phyloP scores from a whole-genome alignment of 2,888 invertebrate genomes.

The Eilema sororculum region DNA sequence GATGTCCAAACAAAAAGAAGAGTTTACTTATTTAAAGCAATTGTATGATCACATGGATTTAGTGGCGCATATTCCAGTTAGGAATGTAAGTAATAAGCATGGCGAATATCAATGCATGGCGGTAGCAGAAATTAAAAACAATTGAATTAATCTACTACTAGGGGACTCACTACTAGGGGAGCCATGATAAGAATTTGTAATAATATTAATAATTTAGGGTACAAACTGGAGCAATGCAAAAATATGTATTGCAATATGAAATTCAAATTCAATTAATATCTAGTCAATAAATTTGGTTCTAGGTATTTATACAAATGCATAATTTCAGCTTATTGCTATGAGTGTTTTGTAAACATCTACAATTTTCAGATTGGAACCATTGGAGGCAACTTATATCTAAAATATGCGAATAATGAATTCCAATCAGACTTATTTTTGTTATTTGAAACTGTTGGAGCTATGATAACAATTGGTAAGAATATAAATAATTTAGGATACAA shows the following conservation, averaged over 20 bases:
- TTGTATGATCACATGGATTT: constrained; percentile 89
- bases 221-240: no score
- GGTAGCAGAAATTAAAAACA: neutral
- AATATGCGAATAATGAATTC: constrained; percentile 89
- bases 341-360: no score
- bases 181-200: no score
- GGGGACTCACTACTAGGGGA: no score
- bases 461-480: constrained; percentile 64
- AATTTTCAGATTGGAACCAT: constrained; percentile 87
- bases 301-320: neutral
- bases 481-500: neutral
- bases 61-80: constrained; percentile 90
- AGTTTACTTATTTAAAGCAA: constrained; percentile 88
- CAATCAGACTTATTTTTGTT: constrained; percentile 90
- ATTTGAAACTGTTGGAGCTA: constrained; percentile 70
- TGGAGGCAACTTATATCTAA: constrained; percentile 91
- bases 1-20: constrained; percentile 62
- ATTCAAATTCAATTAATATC: no score
- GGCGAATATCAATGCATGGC: no score
- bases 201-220: no score
- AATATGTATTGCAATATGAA: no score
- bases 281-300: no score
- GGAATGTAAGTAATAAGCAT: constrained; percentile 87
- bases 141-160: no score
- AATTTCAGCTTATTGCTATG: neutral